Base-by-base conservation (phyloP, 2,888 invertebrate genomes). In the Electrophaes corylata region DNA sequence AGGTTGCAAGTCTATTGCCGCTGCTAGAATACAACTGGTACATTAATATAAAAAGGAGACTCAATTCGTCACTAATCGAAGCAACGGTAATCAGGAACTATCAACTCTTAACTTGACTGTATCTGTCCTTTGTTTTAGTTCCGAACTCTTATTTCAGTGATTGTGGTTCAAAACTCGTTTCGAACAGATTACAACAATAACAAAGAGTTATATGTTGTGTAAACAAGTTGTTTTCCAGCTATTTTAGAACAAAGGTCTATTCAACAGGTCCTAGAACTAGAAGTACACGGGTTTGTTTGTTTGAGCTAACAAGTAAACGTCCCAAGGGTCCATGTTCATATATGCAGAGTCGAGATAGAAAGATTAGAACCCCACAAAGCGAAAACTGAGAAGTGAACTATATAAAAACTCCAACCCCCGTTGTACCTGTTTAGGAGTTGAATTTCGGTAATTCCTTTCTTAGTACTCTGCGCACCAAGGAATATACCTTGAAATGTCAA, bases 261-360 rank as follows among this genome's bases (percentile, higher is more conserved):
- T 74, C 72, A 76, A 72, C 75, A 72, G 58, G 67, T 76, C 77
- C 58, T 33, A 60, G 75, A 74, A 77, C 67, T 69, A 60, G 57
- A 64, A 29, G 58, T 44, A 45, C 60, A 31, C 23, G 31, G 31
- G 50, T 62, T 60, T 63, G 59, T 65, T 65, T 64, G 62, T 60
- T 56, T 66, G 60, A 57, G 58, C 60, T 62, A 60, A 62, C 64
- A 62, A 64, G 62, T 62, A 64, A 66, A 66, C 57, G 56, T 58
- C 62, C 56, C 51, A 18, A 43, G 47, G 50, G 59, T 26, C 37
- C 23, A 19, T 26, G 37, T 39, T 23, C 26, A 49, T 44, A 43
- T 11, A 23, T 47, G n/a, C 47, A 19, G 29, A 39, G 35, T 14
- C 6, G 6, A 39, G 29, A 44, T 10, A 4, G 46, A 20, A 46